Evolutionary conservation across 2,888 invertebrate species (phyloP), one percentile per base, ranked within the genome.

Genomic region (Xestia sexstrigata): DNA sequence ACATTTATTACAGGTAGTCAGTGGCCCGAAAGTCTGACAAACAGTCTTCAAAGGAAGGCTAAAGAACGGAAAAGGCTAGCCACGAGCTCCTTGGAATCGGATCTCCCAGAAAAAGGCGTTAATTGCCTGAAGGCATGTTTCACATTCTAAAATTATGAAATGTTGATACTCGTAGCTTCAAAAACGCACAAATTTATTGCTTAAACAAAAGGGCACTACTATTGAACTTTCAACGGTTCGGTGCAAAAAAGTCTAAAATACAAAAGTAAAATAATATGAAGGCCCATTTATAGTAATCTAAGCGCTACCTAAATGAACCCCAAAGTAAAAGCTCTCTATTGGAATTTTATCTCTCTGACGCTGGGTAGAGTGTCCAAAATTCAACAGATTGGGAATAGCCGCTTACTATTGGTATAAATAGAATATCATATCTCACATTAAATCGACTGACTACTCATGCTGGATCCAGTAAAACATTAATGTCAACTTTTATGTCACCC

Each of bases 401-500:
- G 11, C n/a, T n/a, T 17, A 30, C 17, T 1, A 9, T 55, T n/a
- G 20, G 1, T 35, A 62, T 62, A n/a, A 17, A 65, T 65, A 65
- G 20, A 39, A 70, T 60, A 74, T 20, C 4, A 35, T 66, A 26
- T 49, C n/a, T 81, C 47, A 52, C 15, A 63, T 55, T 55, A 26
- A 63, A 68, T 68, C 49, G 68, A 20, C 67, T 63, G 30, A 30
- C 47, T 17, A 80, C 63, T 71, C 55, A 62, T 77, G 55, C 55
- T 23, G 42, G 52, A 55, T 13, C 52, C 71, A 72, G 65, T 66
- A 60, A 83, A 78, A 78, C 58, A 20, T 78, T 78, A 81, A 81
- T 81, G 79, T 73, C 79, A 83, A 55, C 52, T 83, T 83, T 78
- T 73, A 83, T 83, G 60, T 62, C 49, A n/a, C 81, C 83, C 69